Conservation (phyloP, 2,888 invertebrate species). For the Orthonevra nobilis region DNA sequence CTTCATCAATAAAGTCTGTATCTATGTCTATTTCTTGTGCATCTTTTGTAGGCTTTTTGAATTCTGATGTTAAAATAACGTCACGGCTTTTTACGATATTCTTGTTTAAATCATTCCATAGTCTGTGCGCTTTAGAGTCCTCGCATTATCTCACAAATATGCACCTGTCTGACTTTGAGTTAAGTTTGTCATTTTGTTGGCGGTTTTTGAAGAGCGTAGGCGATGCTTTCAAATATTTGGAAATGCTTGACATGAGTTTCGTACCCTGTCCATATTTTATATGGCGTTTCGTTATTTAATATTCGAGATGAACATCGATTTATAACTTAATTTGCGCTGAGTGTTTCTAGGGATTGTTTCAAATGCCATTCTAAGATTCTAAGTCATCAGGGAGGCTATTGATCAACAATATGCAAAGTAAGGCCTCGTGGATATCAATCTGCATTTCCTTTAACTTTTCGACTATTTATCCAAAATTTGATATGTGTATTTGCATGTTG, state of each 20-base stretch:
- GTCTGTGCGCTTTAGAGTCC: background rate
- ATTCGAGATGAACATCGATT: background rate
- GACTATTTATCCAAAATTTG: background rate
- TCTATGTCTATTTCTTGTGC: background rate
- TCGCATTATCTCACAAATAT: background rate
- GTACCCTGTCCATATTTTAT: background rate
- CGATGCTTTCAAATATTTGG: background rate
- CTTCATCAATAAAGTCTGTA: background rate
- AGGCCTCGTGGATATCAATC: background rate
- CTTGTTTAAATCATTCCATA: background rate
- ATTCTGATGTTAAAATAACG: background rate
- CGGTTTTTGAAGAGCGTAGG: background rate
- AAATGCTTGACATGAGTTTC: background rate
- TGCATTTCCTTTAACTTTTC: background rate
- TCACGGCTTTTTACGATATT: background rate
- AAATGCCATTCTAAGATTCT: background rate
- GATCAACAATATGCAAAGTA: background rate
- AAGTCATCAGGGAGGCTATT: background rate
- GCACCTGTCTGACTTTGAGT: background rate
- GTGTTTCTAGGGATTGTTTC: background rate
- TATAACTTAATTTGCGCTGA: background rate
- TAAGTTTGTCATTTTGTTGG: background rate
- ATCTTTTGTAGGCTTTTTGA: background rate
- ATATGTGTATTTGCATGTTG: background rate
- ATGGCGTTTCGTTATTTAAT: background rate